These are phyloP conservation scores for Lucinisca nassula DNA, from an alignment of 2,888 invertebrate species.

Conservation along the genomic window DNA sequence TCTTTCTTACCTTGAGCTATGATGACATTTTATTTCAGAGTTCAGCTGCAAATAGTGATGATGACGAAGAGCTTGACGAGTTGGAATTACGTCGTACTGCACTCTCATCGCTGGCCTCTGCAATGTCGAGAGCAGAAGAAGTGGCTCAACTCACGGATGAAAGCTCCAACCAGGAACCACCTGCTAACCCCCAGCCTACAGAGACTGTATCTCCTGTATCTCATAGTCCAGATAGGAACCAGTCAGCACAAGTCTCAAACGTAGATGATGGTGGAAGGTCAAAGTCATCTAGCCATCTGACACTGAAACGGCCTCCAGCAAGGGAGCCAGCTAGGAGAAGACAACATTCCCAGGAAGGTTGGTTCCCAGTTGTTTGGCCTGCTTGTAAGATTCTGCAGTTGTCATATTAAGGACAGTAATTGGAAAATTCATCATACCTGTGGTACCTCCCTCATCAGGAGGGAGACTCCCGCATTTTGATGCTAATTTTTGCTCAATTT, in stretches of 20 bases:
- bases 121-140: slow-evolving; percentile 27
- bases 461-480: too few relatives aligned
- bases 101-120: slow-evolving; percentile 72
- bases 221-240: not conserved
- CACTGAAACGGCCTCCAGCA: not conserved
- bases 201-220: not conserved
- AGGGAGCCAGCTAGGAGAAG: not conserved
- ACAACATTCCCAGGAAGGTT: not conserved
- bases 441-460: too few relatives aligned
- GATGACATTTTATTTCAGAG: not conserved
- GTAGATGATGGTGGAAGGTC: not conserved
- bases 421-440: too few relatives aligned
- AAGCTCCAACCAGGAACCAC: not conserved
- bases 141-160: not conserved
- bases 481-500: too few relatives aligned
- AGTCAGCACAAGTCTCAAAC: not conserved
- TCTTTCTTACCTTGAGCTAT: too few relatives aligned
- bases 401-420: too few relatives aligned
- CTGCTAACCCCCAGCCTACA: not conserved
- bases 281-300: not conserved
- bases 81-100: slow-evolving; percentile 80
- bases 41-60: slow-evolving; percentile 9
- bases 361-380: too few relatives aligned
- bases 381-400: too few relatives aligned
- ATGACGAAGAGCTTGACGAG: slow-evolving; percentile 77